Percentiles rank a stretch among this genome's conserved stretches.
These are phyloP conservation scores for Charanyca ferruginea DNA, from an alignment of 2,888 invertebrate species.

Conservation along the genomic window DNA sequence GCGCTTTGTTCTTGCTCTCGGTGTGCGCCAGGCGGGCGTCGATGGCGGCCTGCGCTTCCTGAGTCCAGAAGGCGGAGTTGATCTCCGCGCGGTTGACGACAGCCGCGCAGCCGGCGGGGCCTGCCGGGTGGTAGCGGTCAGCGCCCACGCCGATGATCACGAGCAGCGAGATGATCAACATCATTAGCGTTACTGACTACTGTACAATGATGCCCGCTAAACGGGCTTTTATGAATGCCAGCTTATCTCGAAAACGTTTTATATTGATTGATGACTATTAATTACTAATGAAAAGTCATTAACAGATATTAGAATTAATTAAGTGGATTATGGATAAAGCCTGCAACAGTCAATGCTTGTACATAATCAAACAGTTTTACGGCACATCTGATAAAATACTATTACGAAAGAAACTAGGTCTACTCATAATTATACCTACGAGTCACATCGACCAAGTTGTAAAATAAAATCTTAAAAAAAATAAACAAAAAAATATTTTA, in stretches of 20 bases:
- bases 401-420: too few species aligned
- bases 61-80: constrained; percentile 81
- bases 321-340: too few species aligned
- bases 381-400: too few species aligned
- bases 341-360: too few species aligned
- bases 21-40: constrained; percentile 71
- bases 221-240: constrained; percentile 31
- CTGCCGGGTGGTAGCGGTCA: constrained; percentile 58
- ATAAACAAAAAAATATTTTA: too few species aligned
- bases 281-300: too few species aligned
- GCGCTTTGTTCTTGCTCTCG: constrained; percentile 54
- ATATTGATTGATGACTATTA: too few species aligned
- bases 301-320: too few species aligned
- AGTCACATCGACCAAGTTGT: too few species aligned
- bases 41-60: constrained; percentile 81
- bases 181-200: constrained; percentile 30
- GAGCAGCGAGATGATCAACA: constrained; percentile 21
- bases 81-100: constrained; percentile 49
- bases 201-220: neutral
- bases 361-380: too few species aligned
- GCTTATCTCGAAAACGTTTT: constrained; percentile 26
- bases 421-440: too few species aligned
- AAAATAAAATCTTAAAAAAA: too few species aligned
- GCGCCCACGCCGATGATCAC: constrained; percentile 11
- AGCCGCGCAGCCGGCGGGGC: neutral